A percentile compares a stretch with the other conserved stretches of the same genome.
Conservation (phyloP, 2,888 invertebrate genomes). For the Poecilobothrus nobilitatus region DNA sequence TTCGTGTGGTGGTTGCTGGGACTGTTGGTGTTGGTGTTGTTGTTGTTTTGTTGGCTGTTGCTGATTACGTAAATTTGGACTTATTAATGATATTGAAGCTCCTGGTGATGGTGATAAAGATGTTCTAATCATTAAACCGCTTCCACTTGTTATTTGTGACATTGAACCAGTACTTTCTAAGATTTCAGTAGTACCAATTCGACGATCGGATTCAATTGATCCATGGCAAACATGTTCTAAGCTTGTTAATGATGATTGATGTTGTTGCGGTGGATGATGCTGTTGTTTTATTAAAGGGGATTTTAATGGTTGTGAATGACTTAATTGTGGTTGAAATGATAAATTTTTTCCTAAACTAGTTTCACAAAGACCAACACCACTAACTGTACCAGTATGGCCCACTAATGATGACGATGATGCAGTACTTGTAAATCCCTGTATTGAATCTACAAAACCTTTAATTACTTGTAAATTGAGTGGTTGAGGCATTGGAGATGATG, state of each 20-base stretch:
- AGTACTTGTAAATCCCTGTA: constrained; percentile 11
- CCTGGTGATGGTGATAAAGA: not conserved
- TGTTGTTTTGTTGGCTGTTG: constrained; percentile 9
- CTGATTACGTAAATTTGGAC: not conserved
- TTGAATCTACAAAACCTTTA: constrained; percentile 9
- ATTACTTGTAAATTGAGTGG: constrained; percentile 10
- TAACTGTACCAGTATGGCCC: not conserved
- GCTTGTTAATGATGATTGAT: constrained; percentile 14
- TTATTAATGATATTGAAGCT: not conserved
- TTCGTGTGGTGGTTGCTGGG: constrained; percentile 22
- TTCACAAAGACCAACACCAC: not conserved
- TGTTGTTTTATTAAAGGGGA: constrained; percentile 18
- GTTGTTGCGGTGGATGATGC: constrained; percentile 22
- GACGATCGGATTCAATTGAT: not conserved
- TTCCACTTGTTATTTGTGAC: not conserved
- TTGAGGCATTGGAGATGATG: constrained; percentile 11
- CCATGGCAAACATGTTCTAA: not conserved
- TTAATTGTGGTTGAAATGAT: constrained; percentile 1
- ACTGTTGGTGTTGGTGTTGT: constrained; percentile 23
- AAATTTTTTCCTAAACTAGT: constrained; percentile 7
- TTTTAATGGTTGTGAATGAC: not conserved
- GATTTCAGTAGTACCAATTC: not conserved
- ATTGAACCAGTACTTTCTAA: not conserved
- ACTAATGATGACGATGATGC: not conserved
- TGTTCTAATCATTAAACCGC: not conserved